Evolutionary conservation across 2,888 invertebrate genomes (phyloP).

Genomic region (Microctonus brassicae): DNA sequence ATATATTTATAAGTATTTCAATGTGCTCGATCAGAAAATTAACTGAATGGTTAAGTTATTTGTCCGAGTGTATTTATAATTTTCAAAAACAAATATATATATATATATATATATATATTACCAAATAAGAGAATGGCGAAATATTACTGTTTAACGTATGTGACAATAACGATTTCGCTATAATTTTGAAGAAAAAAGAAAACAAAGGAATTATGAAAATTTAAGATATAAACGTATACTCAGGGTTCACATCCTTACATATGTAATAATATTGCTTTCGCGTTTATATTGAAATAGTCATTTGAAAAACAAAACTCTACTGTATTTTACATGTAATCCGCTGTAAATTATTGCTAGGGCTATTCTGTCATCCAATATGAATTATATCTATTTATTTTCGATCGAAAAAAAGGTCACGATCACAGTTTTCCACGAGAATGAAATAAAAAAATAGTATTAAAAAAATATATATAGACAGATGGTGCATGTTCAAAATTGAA

Average conservation of each 20-base stretch:
- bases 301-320: background rate
- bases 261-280: background rate
- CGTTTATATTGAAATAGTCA: background rate
- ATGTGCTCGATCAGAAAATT: too few relatives aligned
- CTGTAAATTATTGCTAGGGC: background rate
- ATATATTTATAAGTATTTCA: too few relatives aligned
- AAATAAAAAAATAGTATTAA: background rate
- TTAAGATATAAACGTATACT: background rate
- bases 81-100: too few relatives aligned
- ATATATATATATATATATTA: background rate
- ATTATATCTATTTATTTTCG: background rate
- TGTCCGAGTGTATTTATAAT: constrained; percentile 24
- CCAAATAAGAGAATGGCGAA: background rate
- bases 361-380: background rate
- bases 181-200: background rate
- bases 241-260: background rate
- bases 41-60: background rate
- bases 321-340: background rate
- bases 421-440: background rate
- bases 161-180: constrained; percentile 6
- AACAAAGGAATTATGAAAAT: background rate
- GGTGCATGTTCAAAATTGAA: background rate
- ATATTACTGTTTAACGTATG: background rate
- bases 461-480: background rate
- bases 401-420: background rate